Conservation (phyloP, 2,888 invertebrate species). For the Diarsia mendica region DNA sequence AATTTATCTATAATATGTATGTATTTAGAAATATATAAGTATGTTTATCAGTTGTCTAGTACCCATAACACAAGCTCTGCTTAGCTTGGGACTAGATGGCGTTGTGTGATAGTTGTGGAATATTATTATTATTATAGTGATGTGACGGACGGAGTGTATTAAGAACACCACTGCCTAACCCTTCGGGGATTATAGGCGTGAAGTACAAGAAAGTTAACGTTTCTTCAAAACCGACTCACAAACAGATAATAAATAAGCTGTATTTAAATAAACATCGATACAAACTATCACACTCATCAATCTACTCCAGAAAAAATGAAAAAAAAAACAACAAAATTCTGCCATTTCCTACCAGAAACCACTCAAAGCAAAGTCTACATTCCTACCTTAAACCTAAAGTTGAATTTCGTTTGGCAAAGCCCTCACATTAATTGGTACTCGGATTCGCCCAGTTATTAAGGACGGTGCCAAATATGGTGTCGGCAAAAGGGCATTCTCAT, state of each 20-base stretch:
- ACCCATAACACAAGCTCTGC: too few relatives aligned
- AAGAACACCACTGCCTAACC: too few relatives aligned
- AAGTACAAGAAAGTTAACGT: neutral
- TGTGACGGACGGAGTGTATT: too few relatives aligned
- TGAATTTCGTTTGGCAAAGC: neutral
- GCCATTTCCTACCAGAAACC: constrained; percentile 36
- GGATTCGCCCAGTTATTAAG: constrained; percentile 36
- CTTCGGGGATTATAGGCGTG: too few relatives aligned
- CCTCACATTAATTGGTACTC: constrained; percentile 38
- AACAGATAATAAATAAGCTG: constrained; percentile 50
- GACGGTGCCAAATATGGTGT: constrained; percentile 49
- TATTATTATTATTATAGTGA: too few relatives aligned
- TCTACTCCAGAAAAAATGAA: constrained; percentile 8
- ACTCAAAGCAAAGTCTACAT: neutral
- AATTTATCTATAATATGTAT: too few relatives aligned
- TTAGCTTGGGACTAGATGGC: too few relatives aligned
- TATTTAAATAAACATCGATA: constrained; percentile 48
- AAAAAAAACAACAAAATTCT: constrained; percentile 10
- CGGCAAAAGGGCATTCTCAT: constrained; percentile 40
- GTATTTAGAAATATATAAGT: too few relatives aligned
- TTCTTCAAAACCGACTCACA: neutral
- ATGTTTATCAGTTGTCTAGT: too few relatives aligned
- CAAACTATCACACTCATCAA: constrained; percentile 36
- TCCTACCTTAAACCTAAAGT: rapidly evolving
- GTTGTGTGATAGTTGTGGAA: too few relatives aligned